Conservation (phyloP, 2,113 vertebrate species). For the Patagioenas fasciata region DNA sequence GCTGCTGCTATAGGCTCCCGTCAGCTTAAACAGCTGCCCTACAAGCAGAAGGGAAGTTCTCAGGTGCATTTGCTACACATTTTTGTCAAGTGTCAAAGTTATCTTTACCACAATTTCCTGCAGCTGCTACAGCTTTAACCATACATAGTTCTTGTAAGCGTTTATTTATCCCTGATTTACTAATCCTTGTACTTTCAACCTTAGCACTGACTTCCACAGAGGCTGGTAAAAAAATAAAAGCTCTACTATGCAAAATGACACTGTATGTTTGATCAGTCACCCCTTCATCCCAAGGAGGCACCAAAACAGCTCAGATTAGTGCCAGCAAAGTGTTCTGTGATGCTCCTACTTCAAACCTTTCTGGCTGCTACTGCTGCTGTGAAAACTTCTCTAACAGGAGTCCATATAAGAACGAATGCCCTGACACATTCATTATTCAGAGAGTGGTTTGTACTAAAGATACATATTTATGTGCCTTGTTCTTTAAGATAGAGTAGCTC, state of each 20-base stretch:
- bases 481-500: background rate
- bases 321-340: background rate
- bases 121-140: background rate
- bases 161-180: background rate
- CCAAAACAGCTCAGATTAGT: background rate
- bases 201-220: background rate
- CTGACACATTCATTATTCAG: background rate
- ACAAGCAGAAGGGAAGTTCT: background rate
- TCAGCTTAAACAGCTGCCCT: background rate
- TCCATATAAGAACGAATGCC: background rate
- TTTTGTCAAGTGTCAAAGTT: background rate
- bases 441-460: background rate
- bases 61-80: background rate
- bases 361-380: background rate
- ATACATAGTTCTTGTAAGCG: background rate
- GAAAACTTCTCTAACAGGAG: background rate
- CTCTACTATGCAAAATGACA: background rate
- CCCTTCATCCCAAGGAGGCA: background rate
- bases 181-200: background rate
- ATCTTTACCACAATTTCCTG: background rate
- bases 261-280: background rate
- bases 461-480: background rate
- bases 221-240: background rate
- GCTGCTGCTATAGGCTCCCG: background rate
- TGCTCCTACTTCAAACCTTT: background rate